These are phyloP conservation scores for Drosophila biarmipes DNA, from an alignment of 1,140 invertebrate genomes.

Conservation along the genomic window DNA sequence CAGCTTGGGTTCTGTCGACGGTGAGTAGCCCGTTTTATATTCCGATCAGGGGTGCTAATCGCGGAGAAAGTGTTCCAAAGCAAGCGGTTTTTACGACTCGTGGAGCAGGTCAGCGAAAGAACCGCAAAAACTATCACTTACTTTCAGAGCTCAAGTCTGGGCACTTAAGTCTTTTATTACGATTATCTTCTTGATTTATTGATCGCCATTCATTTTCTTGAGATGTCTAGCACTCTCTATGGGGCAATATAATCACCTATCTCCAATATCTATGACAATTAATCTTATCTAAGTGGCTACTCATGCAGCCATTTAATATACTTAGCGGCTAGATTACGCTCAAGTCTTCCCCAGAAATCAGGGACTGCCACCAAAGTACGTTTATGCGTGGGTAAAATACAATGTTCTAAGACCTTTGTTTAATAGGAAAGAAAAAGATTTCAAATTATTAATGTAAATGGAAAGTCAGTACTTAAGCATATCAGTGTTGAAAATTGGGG, in stretches of 20 bases:
- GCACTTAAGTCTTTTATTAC: too few species aligned
- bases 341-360: conserved; percentile 31
- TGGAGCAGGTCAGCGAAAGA: conserved; percentile 10
- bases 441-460: too few species aligned
- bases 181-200: neutral
- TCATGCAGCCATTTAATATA: conserved; percentile 12
- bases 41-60: conserved; percentile 55
- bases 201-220: neutral
- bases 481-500: too few species aligned
- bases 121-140: neutral
- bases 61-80: conserved; percentile 36
- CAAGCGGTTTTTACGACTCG: conserved; percentile 10
- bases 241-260: neutral
- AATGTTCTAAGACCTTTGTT: neutral
- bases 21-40: conserved; percentile 64
- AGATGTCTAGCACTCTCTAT: neutral
- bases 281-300: conserved; percentile 35
- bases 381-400: neutral
- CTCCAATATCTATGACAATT: conserved; percentile 14
- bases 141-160: neutral
- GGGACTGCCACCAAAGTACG: neutral
- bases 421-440: neutral
- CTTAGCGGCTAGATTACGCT: conserved; percentile 17
- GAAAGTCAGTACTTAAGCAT: too few species aligned
- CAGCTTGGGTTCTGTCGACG: conserved; percentile 41